A percentile compares a stretch with the other conserved stretches of the same genome.
Conservation (phyloP, 2,888 invertebrate genomes). For the Ichneumon xanthorius region DNA sequence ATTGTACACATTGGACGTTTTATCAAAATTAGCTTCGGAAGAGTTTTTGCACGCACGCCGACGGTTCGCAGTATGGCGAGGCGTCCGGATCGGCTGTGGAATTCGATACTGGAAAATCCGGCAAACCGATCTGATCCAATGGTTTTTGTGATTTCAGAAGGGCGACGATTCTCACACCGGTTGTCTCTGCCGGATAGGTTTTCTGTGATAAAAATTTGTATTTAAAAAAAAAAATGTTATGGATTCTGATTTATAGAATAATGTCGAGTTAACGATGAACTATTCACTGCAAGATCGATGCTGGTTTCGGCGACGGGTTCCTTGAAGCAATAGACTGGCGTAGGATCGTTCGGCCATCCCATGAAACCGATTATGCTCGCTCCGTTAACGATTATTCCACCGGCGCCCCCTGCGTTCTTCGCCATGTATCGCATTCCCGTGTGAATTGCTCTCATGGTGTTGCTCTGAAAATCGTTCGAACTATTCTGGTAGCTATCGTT, state of each 20-base stretch:
- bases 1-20: background rate
- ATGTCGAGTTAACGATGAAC: background rate
- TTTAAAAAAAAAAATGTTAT: no score
- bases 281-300: conserved; percentile 70
- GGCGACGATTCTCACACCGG: conserved; percentile 78
- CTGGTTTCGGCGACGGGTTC: conserved; percentile 74
- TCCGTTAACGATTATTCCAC: conserved; percentile 88
- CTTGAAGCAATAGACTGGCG: conserved; percentile 74
- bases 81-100: background rate
- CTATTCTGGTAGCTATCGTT: background rate
- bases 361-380: conserved; percentile 87
- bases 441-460: conserved; percentile 61
- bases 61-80: conserved; percentile 36
- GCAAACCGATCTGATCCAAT: conserved; percentile 73
- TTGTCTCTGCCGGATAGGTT: conserved; percentile 67
- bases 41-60: conserved; percentile 25
- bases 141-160: conserved; percentile 75
- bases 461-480: conserved; percentile 65
- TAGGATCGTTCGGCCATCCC: conserved; percentile 74
- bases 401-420: conserved; percentile 82
- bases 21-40: no score
- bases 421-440: conserved; percentile 83
- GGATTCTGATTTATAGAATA: background rate
- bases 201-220: conserved; percentile 57
- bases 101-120: conserved; percentile 69